A percentile compares a stretch with the other conserved stretches of the same genome.
phyloP scores from a whole-genome alignment of 2,113 vertebrate genomes.

The Carlito syrichta region DNA sequence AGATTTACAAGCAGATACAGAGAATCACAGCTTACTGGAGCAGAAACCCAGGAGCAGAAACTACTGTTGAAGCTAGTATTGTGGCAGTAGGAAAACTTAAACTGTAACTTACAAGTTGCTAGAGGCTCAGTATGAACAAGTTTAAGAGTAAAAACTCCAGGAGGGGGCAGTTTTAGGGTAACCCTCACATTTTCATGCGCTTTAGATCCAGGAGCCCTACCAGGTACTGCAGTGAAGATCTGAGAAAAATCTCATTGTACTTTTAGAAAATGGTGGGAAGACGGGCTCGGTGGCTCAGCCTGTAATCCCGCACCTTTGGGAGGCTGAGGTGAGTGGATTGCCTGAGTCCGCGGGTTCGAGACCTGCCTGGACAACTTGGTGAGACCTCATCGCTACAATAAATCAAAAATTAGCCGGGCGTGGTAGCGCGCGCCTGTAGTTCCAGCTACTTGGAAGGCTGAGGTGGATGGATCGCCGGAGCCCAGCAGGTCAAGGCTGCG shows the following conservation, averaged over 20 bases:
- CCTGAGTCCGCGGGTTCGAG: too few species aligned
- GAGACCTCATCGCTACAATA: too few species aligned
- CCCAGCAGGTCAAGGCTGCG: too few species aligned
- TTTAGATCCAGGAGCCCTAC: background rate
- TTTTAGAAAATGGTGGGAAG: background rate
- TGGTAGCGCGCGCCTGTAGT: too few species aligned
- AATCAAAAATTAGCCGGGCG: too few species aligned
- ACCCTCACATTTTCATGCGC: background rate
- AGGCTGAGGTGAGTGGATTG: too few species aligned
- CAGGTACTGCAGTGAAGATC: background rate
- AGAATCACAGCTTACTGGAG: background rate
- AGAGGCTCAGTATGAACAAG: background rate
- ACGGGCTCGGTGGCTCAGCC: too few species aligned
- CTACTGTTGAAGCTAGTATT: background rate
- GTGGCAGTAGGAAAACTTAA: background rate
- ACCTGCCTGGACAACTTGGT: too few species aligned
- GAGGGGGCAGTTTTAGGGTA: background rate
- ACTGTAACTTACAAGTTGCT: background rate
- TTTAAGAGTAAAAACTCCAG: background rate
- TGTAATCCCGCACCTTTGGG: too few species aligned
- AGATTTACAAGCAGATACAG: background rate
- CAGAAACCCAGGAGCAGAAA: background rate
- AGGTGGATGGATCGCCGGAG: too few species aligned
- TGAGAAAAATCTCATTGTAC: background rate
- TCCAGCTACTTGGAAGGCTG: too few species aligned